Evolutionary conservation across 2,797 vertebrate genomes (phyloP).

Genomic region (Hemibagrus guttatus): DNA sequence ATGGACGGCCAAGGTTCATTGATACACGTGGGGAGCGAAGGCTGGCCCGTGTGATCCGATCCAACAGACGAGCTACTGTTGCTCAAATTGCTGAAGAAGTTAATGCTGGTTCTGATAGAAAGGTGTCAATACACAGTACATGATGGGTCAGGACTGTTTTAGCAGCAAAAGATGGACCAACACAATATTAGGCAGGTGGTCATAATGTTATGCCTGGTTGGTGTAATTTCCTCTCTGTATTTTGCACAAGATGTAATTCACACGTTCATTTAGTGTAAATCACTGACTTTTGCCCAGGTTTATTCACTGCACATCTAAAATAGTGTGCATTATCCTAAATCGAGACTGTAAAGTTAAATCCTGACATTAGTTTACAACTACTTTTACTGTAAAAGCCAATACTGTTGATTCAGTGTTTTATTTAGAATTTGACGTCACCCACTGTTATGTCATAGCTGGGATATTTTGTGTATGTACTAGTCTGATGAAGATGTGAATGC

Average conservation of each 20-base stretch:
- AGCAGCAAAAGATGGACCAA: too few species aligned
- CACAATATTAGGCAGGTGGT: too few species aligned
- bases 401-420: background rate
- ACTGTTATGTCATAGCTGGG: background rate
- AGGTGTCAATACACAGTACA: too few species aligned
- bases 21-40: too few species aligned
- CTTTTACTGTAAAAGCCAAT: background rate
- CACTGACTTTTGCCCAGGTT: background rate
- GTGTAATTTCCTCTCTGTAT: background rate
- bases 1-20: too few species aligned
- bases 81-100: too few species aligned
- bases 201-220: too few species aligned
- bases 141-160: too few species aligned
- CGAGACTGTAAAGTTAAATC: background rate
- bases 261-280: background rate
- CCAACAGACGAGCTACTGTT: too few species aligned
- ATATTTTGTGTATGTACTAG: background rate
- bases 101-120: too few species aligned
- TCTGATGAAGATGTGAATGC: background rate
- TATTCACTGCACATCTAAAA: background rate
- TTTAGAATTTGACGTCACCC: background rate
- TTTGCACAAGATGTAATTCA: background rate
- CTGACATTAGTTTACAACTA: background rate
- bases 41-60: too few species aligned
- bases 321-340: background rate